These are phyloP conservation scores for Oriolus oriolus DNA, from an alignment of 2,113 vertebrate species.

Conservation along the genomic window DNA sequence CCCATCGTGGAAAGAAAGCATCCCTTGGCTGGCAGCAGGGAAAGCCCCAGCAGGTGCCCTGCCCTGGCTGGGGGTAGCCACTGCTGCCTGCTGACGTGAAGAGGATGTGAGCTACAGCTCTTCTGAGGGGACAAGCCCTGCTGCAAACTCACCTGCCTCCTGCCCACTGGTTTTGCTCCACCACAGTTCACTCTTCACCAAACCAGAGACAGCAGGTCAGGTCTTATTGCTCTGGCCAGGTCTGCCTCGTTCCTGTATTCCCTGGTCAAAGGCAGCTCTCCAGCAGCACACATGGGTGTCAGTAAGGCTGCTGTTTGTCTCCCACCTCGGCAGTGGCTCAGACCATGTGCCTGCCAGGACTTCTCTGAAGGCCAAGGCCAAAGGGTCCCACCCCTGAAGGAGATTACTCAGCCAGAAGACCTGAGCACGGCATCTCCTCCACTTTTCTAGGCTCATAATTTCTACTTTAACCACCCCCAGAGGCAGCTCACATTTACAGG, in stretches of 20 bases:
- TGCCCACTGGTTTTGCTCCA: not conserved
- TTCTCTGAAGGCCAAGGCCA: not conserved
- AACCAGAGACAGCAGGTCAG: not conserved
- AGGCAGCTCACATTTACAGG: not conserved
- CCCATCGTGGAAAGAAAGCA: not conserved
- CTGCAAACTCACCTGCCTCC: not conserved
- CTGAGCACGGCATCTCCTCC: not conserved
- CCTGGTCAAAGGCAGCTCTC: not conserved
- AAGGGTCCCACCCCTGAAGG: not conserved
- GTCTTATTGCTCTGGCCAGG: not conserved
- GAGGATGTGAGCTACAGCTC: not conserved
- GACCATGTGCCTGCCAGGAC: not conserved
- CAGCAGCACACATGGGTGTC: not conserved
- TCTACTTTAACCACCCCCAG: not conserved
- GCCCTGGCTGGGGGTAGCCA: not conserved
- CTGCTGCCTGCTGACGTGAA: rapidly evolving
- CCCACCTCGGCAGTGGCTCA: not conserved
- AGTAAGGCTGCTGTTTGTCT: not conserved
- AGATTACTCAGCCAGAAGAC: not conserved
- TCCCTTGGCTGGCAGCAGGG: not conserved
- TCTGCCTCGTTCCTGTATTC: not conserved
- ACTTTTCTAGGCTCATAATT: not conserved
- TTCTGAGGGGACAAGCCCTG: not conserved
- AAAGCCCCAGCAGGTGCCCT: rapidly evolving
- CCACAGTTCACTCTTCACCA: not conserved